These are phyloP conservation scores for Enteromius unitaeniatus DNA, from an alignment of 2,797 vertebrate genomes.

Conservation along the genomic window DNA sequence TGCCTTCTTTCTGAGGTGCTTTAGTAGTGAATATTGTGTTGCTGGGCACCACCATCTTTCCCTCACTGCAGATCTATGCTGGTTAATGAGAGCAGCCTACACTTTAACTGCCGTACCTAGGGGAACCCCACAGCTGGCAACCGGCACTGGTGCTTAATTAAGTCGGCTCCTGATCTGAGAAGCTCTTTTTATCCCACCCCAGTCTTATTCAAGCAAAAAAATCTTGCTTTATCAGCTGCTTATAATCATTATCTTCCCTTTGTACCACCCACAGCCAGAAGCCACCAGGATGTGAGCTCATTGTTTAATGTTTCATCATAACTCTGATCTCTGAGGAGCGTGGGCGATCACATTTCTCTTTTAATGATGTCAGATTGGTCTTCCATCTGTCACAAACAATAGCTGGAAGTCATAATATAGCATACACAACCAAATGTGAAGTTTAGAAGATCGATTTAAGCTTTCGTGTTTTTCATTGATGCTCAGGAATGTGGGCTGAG, in stretches of 20 bases:
- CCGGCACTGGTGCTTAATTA: constrained; percentile 48
- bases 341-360: constrained; percentile 15
- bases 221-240: constrained; percentile 38
- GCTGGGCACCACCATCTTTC: background rate
- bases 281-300: constrained; percentile 20
- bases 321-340: background rate
- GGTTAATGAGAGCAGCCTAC: background rate
- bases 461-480: background rate
- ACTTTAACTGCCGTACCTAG: constrained; percentile 5
- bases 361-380: constrained; percentile 39
- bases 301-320: constrained; percentile 46
- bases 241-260: constrained; percentile 26
- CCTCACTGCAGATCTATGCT: constrained; percentile 3
- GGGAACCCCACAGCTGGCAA: constrained; percentile 36
- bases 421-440: background rate
- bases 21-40: background rate
- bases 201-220: constrained; percentile 52
- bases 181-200: constrained; percentile 31
- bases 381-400: background rate
- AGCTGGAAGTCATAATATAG: background rate
- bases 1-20: background rate
- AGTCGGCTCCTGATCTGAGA: constrained; percentile 35
- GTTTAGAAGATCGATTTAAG: background rate
- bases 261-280: constrained; percentile 20
- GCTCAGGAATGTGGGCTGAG: background rate